Conservation (phyloP, 2,797 vertebrate genomes). For the Psittacula echo region DNA sequence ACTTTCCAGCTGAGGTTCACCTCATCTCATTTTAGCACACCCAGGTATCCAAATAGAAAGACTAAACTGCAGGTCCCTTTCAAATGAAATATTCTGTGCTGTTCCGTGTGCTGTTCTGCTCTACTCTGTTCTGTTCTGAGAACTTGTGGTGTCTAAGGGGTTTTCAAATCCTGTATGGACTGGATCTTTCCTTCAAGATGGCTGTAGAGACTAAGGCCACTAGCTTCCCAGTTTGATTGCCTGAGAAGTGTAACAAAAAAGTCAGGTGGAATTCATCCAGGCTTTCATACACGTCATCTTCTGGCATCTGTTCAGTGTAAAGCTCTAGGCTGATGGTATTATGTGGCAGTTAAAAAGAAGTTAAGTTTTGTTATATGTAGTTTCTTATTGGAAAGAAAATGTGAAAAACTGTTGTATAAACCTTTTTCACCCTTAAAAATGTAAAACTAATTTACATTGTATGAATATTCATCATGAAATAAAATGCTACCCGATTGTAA, state of each 20-base stretch:
- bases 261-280: background rate
- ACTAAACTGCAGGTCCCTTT: background rate
- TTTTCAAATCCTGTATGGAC: background rate
- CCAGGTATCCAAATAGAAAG: background rate
- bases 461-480: background rate
- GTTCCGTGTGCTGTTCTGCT: background rate
- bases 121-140: background rate
- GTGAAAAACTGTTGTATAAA: background rate
- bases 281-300: background rate
- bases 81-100: background rate
- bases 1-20: background rate
- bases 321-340: background rate
- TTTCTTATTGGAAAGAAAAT: background rate
- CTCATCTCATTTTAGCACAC: background rate
- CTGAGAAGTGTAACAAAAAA: background rate
- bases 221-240: background rate
- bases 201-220: fast-evolving
- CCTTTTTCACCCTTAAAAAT: background rate
- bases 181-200: background rate
- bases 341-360: background rate
- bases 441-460: background rate
- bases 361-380: background rate
- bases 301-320: background rate
- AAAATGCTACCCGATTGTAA: background rate
- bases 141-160: fast-evolving